Conservation (phyloP, 2,113 vertebrate genomes). For the Pteruthius melanotis region DNA sequence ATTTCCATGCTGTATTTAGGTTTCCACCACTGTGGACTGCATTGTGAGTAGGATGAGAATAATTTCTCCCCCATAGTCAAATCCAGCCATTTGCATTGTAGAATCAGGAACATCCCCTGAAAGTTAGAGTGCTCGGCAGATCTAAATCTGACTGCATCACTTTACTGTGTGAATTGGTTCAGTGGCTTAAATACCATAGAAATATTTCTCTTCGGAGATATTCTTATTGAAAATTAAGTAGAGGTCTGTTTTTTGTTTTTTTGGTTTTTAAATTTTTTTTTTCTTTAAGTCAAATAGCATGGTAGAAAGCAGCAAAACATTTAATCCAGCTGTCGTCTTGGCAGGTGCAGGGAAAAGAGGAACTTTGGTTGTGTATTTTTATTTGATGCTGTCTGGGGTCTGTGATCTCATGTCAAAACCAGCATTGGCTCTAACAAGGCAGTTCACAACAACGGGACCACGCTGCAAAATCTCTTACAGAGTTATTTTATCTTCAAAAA, state of each 20-base stretch:
- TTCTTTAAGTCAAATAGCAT: too few relatives aligned
- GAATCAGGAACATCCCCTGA: neutral
- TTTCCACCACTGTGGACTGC: neutral
- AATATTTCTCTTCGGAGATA: neutral
- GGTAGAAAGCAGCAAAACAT: neutral
- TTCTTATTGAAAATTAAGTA: neutral
- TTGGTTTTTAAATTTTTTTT: fast-evolving
- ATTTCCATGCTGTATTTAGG: neutral
- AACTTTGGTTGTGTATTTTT: neutral
- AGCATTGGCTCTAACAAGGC: neutral
- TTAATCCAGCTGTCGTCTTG: neutral
- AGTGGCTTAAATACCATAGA: neutral
- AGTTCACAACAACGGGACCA: neutral
- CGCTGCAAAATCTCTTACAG: neutral
- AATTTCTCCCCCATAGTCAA: neutral
- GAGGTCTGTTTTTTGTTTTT: neutral
- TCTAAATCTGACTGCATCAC: neutral
- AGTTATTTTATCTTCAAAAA: neutral
- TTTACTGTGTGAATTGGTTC: neutral
- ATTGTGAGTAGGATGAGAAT: neutral
- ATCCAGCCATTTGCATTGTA: neutral
- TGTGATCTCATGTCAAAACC: neutral
- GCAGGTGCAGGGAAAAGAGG: neutral
- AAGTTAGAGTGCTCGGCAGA: neutral
- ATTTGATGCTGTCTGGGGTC: neutral